A percentile compares a stretch with the other conserved stretches of the same genome.
phyloP scores from a whole-genome alignment of 2,888 invertebrate species.

The Leucania comma region DNA sequence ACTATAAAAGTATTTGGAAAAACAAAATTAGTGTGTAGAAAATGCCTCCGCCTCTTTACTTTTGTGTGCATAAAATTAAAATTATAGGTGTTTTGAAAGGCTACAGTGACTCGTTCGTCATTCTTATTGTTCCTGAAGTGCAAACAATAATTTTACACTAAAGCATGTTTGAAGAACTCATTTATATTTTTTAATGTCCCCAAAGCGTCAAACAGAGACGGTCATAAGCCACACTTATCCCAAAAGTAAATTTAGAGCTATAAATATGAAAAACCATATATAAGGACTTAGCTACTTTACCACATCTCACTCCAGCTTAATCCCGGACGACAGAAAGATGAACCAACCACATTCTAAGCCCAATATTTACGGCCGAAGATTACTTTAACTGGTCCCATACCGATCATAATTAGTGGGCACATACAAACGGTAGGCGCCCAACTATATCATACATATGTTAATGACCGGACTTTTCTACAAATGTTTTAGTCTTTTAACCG shows the following conservation, averaged over 20 bases:
- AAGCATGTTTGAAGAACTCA: not conserved
- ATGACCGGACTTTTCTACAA: conserved; percentile 87
- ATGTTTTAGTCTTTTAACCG: conserved; percentile 87
- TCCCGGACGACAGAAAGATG: conserved; percentile 18
- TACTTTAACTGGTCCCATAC: conserved; percentile 56
- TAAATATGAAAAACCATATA: conserved; percentile 8
- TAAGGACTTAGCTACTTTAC: conserved; percentile 37
- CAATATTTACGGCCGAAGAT: conserved; percentile 60
- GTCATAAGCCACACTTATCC: not conserved
- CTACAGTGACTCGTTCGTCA: no score
- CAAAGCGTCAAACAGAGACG: not conserved
- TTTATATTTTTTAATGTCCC: no score
- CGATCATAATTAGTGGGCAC: conserved; percentile 69
- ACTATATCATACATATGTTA: conserved; percentile 75
- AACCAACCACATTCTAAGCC: conserved; percentile 39
- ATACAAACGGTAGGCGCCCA: conserved; percentile 76
- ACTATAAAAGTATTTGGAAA: no score
- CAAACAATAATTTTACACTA: not conserved
- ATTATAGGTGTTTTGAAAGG: no score
- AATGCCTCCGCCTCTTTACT: no score
- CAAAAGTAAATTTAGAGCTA: conserved; percentile 6
- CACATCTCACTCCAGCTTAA: conserved; percentile 37
- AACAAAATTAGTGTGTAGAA: no score
- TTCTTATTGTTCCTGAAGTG: no score
- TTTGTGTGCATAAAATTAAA: no score